phyloP scores from a whole-genome alignment of 2,797 vertebrate genomes.

The Mormyrops attenuatus region DNA sequence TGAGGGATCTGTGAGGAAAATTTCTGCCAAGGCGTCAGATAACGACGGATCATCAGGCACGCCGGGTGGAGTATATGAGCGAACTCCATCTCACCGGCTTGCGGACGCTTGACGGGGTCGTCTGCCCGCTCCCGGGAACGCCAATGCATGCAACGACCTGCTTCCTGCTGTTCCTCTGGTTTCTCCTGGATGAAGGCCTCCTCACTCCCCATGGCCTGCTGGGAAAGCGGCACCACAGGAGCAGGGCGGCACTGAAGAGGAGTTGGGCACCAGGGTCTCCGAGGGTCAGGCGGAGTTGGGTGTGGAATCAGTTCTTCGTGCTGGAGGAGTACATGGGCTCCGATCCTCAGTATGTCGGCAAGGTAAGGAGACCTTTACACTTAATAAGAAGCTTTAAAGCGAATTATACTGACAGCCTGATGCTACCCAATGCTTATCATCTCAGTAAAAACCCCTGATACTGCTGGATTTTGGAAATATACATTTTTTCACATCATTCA shows the following conservation, averaged over 20 bases:
- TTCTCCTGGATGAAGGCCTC: conserved; percentile 81
- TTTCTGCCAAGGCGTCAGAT: background rate
- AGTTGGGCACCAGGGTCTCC: conserved; percentile 51
- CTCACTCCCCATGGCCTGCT: conserved; percentile 64
- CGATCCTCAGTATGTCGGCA: conserved; percentile 87
- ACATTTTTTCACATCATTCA: background rate
- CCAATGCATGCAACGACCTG: conserved; percentile 90
- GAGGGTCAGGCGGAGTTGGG: conserved; percentile 86
- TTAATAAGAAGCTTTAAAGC: background rate
- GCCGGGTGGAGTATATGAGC: background rate
- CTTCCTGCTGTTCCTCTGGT: conserved; percentile 78
- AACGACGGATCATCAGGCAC: background rate
- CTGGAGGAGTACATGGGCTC: conserved; percentile 93
- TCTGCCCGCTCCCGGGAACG: conserved; percentile 34
- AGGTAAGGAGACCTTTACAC: conserved; percentile 62
- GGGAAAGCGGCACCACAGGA: conserved; percentile 54
- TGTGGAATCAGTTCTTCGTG: conserved; percentile 94
- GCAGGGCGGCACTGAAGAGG: conserved; percentile 40
- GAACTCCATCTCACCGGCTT: background rate
- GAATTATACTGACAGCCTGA: background rate
- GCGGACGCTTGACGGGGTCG: background rate
- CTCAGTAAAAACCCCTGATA: background rate
- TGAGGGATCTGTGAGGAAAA: background rate
- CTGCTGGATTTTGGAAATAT: background rate
- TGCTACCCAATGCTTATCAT: background rate